Conservation (phyloP, 2,797 vertebrate species). For the Amazona ochrocephala region DNA sequence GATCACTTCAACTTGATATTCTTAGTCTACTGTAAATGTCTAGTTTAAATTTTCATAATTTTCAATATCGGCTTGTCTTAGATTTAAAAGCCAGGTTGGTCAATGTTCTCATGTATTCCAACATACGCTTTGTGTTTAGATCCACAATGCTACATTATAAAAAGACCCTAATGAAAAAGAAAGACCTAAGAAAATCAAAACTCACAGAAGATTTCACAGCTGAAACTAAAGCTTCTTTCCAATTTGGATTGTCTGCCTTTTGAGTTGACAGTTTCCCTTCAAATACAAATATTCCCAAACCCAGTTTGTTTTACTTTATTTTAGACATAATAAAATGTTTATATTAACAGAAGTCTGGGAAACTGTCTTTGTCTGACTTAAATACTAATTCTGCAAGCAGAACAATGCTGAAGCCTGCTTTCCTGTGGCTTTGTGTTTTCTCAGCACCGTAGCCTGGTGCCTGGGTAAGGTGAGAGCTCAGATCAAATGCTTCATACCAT, state of each 20-base stretch:
- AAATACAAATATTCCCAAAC: background rate
- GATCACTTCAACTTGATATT: background rate
- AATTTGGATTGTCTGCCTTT: background rate
- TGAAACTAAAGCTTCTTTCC: background rate
- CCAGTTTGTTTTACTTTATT: background rate
- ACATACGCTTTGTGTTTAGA: background rate
- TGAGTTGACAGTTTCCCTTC: background rate
- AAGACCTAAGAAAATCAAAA: background rate
- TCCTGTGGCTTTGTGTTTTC: background rate
- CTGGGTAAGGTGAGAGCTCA: background rate
- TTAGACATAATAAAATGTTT: background rate
- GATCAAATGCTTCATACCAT: background rate
- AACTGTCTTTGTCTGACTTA: background rate
- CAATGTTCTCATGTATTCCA: background rate
- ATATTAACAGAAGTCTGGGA: background rate
- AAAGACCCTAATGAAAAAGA: background rate
- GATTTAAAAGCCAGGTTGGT: background rate
- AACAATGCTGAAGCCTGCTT: background rate
- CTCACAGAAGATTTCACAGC: background rate
- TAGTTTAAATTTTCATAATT: background rate
- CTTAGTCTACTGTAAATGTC: background rate
- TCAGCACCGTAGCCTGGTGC: background rate
- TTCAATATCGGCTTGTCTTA: background rate
- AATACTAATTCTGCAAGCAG: background rate
- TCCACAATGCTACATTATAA: background rate